phyloP scores from a whole-genome alignment of 2,888 invertebrate genomes.

The Thelaira solivaga region DNA sequence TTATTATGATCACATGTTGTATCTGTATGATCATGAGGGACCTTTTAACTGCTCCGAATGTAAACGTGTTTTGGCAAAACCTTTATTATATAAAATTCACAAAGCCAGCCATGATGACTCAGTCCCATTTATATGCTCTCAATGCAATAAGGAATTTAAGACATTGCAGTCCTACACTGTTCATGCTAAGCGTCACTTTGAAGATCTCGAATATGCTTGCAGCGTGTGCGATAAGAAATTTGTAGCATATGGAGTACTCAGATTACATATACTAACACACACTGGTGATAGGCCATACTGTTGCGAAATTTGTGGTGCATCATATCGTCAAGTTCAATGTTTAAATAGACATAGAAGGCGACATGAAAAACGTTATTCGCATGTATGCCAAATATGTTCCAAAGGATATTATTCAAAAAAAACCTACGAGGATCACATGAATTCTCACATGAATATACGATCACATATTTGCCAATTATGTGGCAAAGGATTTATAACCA shows the following conservation, averaged over 20 bases:
- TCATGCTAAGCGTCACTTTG: constrained; percentile 52
- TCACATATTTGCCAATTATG: constrained; percentile 42
- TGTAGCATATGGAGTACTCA: constrained; percentile 23
- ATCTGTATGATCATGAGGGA: constrained; percentile 48
- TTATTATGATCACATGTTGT: constrained; percentile 37
- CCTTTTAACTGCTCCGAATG: constrained; percentile 52
- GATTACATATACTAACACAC: constrained; percentile 47
- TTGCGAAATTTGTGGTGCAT: constrained; percentile 53
- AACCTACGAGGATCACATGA: constrained; percentile 50
- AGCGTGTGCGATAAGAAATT: constrained; percentile 48
- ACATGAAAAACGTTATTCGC: constrained; percentile 38
- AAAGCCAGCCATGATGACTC: constrained; percentile 31
- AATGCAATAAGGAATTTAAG: constrained; percentile 40
- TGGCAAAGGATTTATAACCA: constrained; percentile 52
- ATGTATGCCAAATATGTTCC: constrained; percentile 45
- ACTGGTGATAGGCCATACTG: constrained; percentile 43
- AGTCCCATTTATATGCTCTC: constrained; percentile 40
- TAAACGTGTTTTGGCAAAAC: constrained; percentile 15
- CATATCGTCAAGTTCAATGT: constrained; percentile 32
- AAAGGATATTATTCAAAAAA: constrained; percentile 47
- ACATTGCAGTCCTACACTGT: constrained; percentile 36
- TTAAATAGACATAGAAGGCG: constrained; percentile 38
- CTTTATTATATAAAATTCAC: constrained; percentile 41
- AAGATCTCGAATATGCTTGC: constrained; percentile 43
- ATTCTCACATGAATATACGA: constrained; percentile 52